These are phyloP conservation scores for Platichthys stellatus DNA, from an alignment of 2,113 vertebrate species.

Conservation along the genomic window DNA sequence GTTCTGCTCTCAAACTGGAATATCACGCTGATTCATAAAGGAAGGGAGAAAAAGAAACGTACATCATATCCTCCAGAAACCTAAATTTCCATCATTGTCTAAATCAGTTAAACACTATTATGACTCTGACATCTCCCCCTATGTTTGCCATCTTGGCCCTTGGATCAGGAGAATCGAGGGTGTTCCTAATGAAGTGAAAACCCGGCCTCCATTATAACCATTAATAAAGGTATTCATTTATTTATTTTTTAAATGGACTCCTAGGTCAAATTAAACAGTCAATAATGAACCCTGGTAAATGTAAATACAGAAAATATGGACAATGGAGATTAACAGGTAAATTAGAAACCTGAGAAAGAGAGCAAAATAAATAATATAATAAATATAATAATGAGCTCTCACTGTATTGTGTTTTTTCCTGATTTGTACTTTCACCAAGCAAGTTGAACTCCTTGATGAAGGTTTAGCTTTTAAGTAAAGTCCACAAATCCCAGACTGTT, in stretches of 20 bases:
- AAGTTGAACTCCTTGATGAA: too few species aligned
- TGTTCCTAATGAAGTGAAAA: too few species aligned
- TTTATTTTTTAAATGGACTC: too few species aligned
- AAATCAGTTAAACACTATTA: not conserved
- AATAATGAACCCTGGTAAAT: not conserved
- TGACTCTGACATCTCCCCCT: not conserved
- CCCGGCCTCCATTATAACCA: too few species aligned
- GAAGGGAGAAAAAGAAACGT: not conserved
- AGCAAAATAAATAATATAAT: too few species aligned
- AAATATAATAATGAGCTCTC: not conserved
- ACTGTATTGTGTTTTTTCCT: not conserved
- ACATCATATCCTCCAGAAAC: not conserved
- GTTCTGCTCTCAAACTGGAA: too few species aligned
- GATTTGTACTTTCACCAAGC: not conserved
- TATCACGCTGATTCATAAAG: not conserved
- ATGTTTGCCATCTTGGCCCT: not conserved
- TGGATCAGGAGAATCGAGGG: not conserved
- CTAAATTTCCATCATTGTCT: not conserved
- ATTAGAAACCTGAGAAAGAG: not conserved
- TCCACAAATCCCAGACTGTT: not conserved
- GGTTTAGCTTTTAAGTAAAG: not conserved
- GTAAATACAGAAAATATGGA: not conserved
- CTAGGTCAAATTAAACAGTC: slow-evolving; percentile 4
- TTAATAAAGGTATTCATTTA: not conserved
- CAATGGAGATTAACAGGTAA: too few species aligned